These are phyloP conservation scores for Anolis apletophallus DNA, from an alignment of 2,797 vertebrate genomes.

Conservation along the genomic window DNA sequence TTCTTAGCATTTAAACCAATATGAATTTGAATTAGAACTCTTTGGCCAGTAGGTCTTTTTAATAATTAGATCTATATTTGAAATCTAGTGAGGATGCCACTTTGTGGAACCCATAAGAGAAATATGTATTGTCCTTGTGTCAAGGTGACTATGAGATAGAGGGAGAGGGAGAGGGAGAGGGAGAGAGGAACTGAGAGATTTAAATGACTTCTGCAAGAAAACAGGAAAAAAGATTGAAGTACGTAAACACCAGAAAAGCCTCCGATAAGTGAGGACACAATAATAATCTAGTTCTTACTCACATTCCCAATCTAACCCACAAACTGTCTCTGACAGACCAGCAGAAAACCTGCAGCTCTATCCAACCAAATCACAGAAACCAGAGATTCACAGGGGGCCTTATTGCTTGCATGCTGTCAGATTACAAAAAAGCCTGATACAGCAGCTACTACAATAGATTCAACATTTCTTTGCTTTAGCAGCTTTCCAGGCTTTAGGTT, in stretches of 20 bases:
- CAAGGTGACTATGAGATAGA: background rate
- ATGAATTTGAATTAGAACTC: too few relatives aligned
- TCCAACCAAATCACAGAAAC: background rate
- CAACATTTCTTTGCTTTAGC: background rate
- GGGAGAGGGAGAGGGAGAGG: too few relatives aligned
- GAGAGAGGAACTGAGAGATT: background rate
- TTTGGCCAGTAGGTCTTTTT: too few relatives aligned
- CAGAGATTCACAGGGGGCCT: background rate
- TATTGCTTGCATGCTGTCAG: background rate
- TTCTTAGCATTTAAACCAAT: too few relatives aligned
- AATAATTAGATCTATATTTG: background rate
- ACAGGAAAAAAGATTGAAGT: background rate
- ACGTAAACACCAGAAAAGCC: background rate
- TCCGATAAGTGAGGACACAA: background rate
- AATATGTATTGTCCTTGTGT: background rate
- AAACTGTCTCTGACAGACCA: background rate
- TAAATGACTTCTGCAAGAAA: background rate
- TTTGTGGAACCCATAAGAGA: too few relatives aligned
- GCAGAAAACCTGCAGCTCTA: background rate
- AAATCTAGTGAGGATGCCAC: background rate
- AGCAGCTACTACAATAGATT: background rate
- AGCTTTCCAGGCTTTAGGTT: too few relatives aligned
- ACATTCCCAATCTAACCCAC: background rate
- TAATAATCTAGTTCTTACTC: background rate
- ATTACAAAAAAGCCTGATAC: background rate